Base-by-base conservation (phyloP, 2,113 vertebrate genomes). In the Mormyrus lacerda region DNA sequence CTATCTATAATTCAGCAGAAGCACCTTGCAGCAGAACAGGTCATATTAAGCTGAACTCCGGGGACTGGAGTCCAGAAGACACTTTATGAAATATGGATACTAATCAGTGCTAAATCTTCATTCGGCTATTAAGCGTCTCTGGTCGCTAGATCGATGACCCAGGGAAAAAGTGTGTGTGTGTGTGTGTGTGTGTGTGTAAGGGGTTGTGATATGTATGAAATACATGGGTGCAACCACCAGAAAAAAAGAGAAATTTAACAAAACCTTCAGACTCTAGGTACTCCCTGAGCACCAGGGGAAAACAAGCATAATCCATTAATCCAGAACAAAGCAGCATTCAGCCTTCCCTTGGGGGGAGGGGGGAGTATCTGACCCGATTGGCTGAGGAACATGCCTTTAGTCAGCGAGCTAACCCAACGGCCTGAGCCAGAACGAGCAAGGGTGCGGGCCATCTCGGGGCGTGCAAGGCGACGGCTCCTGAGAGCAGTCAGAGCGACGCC, bases 251-350 rank as follows among this genome's bases (percentile, higher is more conserved):
- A 44, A 84, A 47, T 84, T 84, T 47, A 44, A 84, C 17, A 84
- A 84, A 84, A 84, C 44, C 19, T 84, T 79, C 73, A 79, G 82
- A 47, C 21, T n/a, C 17, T 9, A 19, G 42, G 35, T 84, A 11
- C 10, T 84, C 82, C 82, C 44, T 47, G 24, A 84, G 82, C 82
- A n/a, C 19, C n/a, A 24, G 19, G 21, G 42, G 3, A 79, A 84
- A 82, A 42, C 76, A 84, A 84, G 44, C 24, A 84, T 84, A 84
- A 84, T 84, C 39, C 82, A 84, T 84, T 84, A 84, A 84, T 84
- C 21, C 44, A 47, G 21, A 47, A 84, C 82, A 84, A 84, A 84
- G 44, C 82, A 84, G 82, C 17, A 47, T 47, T 84, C 82, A 84
- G 82, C 44, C 82, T 45, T 21, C 6, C 82, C 44, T 21, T 44